Evolutionary conservation across 2,797 vertebrate genomes (phyloP).

Genomic region (Hypotaenidia philippensis): DNA sequence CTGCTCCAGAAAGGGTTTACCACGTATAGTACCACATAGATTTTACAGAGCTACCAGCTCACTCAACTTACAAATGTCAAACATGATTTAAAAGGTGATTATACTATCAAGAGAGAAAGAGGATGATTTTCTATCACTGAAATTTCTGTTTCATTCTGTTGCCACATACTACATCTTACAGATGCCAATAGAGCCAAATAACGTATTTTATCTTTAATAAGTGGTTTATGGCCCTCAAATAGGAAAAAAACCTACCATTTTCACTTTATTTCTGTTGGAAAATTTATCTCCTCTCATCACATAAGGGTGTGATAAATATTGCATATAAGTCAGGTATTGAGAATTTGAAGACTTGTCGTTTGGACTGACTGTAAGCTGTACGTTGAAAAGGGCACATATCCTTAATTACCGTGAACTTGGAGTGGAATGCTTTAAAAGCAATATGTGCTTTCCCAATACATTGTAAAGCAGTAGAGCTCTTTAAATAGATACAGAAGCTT

Average conservation of each 20-base stretch:
- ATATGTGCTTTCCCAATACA: background rate
- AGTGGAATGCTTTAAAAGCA: background rate
- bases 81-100: constrained; percentile 93
- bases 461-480: background rate
- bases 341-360: constrained; percentile 9
- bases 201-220: constrained; percentile 71
- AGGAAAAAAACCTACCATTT: background rate
- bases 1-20: constrained; percentile 83
- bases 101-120: constrained; percentile 76
- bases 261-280: constrained; percentile 61
- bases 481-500: background rate
- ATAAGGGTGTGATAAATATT: constrained; percentile 16
- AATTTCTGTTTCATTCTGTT: constrained; percentile 71
- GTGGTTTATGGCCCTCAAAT: constrained; percentile 64
- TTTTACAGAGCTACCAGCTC: constrained; percentile 85
- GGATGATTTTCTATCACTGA: constrained; percentile 69
- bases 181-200: constrained; percentile 57
- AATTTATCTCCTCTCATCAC: constrained; percentile 42
- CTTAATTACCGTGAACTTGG: background rate
- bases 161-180: background rate
- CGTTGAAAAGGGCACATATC: background rate
- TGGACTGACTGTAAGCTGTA: background rate
- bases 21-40: constrained; percentile 83
- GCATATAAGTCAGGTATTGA: background rate
- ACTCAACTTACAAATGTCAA: constrained; percentile 90